phyloP scores from a whole-genome alignment of 2,888 invertebrate species.

The Schizaphis graminum region DNA sequence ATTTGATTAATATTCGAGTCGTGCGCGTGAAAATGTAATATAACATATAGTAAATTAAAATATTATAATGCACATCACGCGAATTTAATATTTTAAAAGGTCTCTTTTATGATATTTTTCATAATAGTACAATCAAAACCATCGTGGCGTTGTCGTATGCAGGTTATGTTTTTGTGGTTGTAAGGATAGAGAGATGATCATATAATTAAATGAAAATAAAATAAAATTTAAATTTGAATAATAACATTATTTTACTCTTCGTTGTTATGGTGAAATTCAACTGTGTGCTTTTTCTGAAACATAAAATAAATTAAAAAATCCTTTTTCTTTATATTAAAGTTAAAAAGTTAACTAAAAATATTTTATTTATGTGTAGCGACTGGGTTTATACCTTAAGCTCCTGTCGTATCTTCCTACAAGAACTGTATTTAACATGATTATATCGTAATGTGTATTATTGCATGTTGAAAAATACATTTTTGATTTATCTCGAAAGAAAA shows the following conservation, averaged over 20 bases:
- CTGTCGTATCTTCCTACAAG: neutral
- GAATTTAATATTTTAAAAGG: neutral
- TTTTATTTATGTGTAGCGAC: neutral
- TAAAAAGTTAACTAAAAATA: slow-evolving; percentile 1
- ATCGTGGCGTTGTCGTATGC: neutral
- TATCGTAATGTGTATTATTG: neutral
- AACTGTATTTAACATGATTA: neutral
- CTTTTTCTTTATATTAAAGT: neutral
- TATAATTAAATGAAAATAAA: slow-evolving; percentile 17
- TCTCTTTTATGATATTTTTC: neutral
- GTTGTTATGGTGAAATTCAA: neutral
- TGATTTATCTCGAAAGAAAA: neutral
- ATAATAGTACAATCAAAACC: neutral
- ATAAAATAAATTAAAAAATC: neutral
- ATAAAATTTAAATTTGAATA: neutral
- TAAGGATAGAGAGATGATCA: neutral
- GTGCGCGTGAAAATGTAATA: neutral
- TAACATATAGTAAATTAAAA: neutral
- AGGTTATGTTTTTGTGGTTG: neutral
- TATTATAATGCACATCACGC: neutral
- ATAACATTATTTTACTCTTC: neutral
- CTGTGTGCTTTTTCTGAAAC: neutral
- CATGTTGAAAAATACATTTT: neutral
- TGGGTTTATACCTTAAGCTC: neutral
- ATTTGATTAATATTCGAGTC: neutral